Percentiles rank a stretch among this genome's conserved stretches.
These are phyloP conservation scores for Odobenus rosmarus DNA, from an alignment of 2,113 vertebrate genomes.

Conservation along the genomic window DNA sequence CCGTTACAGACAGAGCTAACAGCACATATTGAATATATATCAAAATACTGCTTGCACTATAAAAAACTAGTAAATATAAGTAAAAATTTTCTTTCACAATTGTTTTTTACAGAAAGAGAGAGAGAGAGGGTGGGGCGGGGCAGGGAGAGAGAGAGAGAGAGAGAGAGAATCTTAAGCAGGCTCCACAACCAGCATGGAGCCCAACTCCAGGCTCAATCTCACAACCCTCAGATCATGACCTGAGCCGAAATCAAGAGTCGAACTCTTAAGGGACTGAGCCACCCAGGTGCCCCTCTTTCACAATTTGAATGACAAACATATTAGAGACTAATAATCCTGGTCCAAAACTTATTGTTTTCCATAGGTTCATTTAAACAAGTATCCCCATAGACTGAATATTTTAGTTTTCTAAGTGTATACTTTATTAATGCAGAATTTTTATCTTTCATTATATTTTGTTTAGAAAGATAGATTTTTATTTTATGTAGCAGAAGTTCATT, in stretches of 20 bases:
- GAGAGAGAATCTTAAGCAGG: not conserved
- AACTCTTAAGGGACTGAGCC: not conserved
- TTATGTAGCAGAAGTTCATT: not conserved
- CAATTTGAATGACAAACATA: not conserved
- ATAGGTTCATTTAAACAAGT: not conserved
- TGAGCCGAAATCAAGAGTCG: not conserved
- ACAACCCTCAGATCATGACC: not conserved
- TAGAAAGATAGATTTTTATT: conserved; percentile 1
- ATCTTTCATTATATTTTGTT: not conserved
- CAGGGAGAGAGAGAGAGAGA: not conserved
- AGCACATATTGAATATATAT: not conserved
- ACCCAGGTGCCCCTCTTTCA: not conserved
- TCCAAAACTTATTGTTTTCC: not conserved
- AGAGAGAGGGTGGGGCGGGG: not conserved
- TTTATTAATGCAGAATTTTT: not conserved
- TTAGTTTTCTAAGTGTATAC: not conserved
- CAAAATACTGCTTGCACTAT: not conserved
- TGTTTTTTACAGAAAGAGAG: not conserved
- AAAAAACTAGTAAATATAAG: not conserved
- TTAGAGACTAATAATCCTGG: not conserved
- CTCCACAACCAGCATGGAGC: not conserved
- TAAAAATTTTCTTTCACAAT: not conserved
- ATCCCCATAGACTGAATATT: not conserved
- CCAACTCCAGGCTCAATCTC: not conserved
- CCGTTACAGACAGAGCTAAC: not conserved